Percentiles rank a stretch among this genome's conserved stretches.
Conservation (phyloP, 2,888 invertebrate species). For the Apotomis turbidana region DNA sequence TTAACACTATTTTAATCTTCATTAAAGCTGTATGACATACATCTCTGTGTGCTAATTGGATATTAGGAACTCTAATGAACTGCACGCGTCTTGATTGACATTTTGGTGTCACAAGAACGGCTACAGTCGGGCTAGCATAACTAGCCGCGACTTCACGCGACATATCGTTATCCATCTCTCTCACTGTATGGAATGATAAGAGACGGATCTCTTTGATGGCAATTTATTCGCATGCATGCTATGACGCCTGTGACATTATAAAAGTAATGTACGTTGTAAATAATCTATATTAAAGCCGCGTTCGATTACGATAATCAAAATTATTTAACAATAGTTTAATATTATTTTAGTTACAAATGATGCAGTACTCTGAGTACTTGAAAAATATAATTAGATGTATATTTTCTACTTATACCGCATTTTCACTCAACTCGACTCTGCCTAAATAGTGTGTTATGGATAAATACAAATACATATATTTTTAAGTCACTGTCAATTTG, state of each 20-base stretch:
- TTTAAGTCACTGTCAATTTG: constrained; percentile 20
- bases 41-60: neutral
- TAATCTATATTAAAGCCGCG: constrained; percentile 12
- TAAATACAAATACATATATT: constrained; percentile 4
- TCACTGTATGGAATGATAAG: neutral
- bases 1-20: too few relatives aligned
- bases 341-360: constrained; percentile 8
- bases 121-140: neutral
- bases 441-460: constrained; percentile 23
- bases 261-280: neutral
- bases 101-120: neutral
- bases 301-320: constrained; percentile 15
- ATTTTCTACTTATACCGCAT: constrained; percentile 19
- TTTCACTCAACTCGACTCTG: constrained; percentile 1
- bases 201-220: too few relatives aligned
- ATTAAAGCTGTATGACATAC: neutral
- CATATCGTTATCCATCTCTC: too few relatives aligned
- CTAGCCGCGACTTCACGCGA: too few relatives aligned
- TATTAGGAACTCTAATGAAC: neutral
- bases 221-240: too few relatives aligned
- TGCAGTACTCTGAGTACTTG: constrained; percentile 11
- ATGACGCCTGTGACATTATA: too few relatives aligned
- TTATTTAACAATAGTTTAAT: constrained; percentile 11
- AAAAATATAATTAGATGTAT: constrained; percentile 9
- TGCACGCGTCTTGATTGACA: neutral